A percentile compares a stretch with the other conserved stretches of the same genome.
These are phyloP conservation scores for Halcyon badia DNA, from an alignment of 2,797 vertebrate species.

Conservation along the genomic window DNA sequence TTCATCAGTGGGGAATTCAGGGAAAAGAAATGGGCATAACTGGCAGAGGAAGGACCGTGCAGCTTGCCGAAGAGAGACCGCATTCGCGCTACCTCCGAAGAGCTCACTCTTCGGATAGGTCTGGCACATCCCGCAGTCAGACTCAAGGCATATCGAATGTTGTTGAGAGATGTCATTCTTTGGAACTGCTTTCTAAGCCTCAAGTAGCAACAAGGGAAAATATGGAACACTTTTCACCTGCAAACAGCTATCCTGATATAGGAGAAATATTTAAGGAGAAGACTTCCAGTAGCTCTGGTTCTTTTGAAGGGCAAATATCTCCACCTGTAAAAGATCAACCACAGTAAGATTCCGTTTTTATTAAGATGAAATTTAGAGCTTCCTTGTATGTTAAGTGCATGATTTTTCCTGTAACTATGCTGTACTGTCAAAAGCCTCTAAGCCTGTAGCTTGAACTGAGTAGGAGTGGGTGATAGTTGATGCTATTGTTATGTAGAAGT, in stretches of 20 bases:
- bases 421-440: not conserved
- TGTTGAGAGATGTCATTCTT: conserved; percentile 89
- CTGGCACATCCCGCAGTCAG: conserved; percentile 71
- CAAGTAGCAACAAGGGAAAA: conserved; percentile 65
- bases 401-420: not conserved
- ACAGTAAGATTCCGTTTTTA: conserved; percentile 81
- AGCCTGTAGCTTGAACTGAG: no score
- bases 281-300: conserved; percentile 55
- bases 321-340: conserved; percentile 87
- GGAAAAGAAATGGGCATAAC: conserved; percentile 73
- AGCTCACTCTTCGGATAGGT: conserved; percentile 93
- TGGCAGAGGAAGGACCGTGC: conserved; percentile 77
- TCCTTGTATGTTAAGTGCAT: not conserved
- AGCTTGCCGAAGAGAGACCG: conserved; percentile 80
- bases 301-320: conserved; percentile 80
- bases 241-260: conserved; percentile 73
- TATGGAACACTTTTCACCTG: conserved; percentile 72
- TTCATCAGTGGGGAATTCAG: conserved; percentile 80
- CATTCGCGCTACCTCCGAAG: conserved; percentile 92
- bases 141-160: conserved; percentile 57
- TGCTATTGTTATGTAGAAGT: not conserved
- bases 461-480: not conserved
- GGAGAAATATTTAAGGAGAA: conserved; percentile 84
- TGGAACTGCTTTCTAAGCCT: conserved; percentile 85
- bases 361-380: not conserved